Evolutionary conservation across 2,113 vertebrate species (phyloP), one percentile per base, ranked within the genome.

Genomic region (Labeo rohita): DNA sequence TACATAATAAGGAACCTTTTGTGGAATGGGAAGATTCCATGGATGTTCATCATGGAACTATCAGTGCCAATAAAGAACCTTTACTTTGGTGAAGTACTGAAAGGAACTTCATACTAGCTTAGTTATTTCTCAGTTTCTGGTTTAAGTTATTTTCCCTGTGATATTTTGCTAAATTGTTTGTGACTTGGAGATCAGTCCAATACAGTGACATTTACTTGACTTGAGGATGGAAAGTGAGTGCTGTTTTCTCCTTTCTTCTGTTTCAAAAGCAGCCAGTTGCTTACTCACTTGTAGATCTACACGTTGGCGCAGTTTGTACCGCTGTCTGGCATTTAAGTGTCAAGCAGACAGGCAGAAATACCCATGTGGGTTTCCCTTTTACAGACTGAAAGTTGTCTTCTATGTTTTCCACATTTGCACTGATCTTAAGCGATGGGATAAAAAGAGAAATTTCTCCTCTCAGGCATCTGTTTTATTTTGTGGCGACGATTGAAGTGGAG

Each of bases 311-410:
- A 72, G 7, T 70, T 70, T 70, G 34, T 39, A 28, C n/a, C 13
- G n/a, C 45, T 75, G 74, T 77, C 74, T 77, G 23, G 68, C 18
- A 72, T 72, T 72, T 72, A 72, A 72, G 36, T 72, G 16, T 72
- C 68, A 45, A 72, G 68, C 16, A 72, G 68, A 72, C 39, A 72
- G 8, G 68, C 16, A 70, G 66, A 70, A 70, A 39, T 43, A 21
- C 36, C 36, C 36, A 70, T 43, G 68, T 43, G 68, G 68, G 68
- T 72, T 72, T 72, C 9, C 0, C 68, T n/a, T 77, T 77, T 18
- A 54, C 15, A 10, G 28, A 54, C 21, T 49, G 11, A 75, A 50
- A 28, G n/a, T 50, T 28, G 2, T 76, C 49, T 49, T 52, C n/a
- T n/a, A 4, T 56, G 28, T 18, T 56, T 56, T 78, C 49, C 34